Percentiles rank a stretch among this genome's conserved stretches.
Conservation (phyloP, 2,888 invertebrate genomes). For the Pseudanteris insignis region DNA sequence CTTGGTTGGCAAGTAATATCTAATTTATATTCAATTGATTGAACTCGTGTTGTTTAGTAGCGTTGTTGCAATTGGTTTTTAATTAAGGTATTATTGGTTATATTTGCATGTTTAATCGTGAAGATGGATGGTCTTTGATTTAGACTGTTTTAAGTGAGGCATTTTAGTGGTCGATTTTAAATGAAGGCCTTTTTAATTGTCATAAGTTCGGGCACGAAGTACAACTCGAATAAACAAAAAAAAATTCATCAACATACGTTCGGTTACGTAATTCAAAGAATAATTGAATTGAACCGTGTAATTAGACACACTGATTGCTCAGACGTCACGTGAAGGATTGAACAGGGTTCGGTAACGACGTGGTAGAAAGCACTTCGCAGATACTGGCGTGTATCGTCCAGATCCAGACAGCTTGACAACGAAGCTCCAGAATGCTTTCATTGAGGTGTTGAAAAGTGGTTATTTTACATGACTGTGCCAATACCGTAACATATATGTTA, state of each 20-base stretch:
- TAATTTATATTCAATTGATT: no score
- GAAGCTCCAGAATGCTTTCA: slow-evolving; percentile 44
- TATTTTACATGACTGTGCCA: slow-evolving; percentile 22
- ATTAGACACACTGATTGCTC: no score
- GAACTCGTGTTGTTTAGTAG: no score
- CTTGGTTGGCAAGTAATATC: no score
- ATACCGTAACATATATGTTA: slow-evolving; percentile 6
- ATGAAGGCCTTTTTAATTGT: slow-evolving; percentile 15
- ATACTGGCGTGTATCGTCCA: slow-evolving; percentile 47
- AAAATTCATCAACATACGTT: no score
- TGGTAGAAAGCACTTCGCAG: slow-evolving; percentile 48
- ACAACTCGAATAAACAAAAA: no score
- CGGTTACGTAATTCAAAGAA: no score
- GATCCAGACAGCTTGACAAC: slow-evolving; percentile 47
- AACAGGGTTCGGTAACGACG: slow-evolving; percentile 48
- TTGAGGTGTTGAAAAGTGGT: slow-evolving; percentile 41
- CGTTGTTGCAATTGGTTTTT: background rate
- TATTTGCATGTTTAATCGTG: no score
- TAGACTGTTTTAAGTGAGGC: slow-evolving; percentile 1
- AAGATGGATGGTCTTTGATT: no score
- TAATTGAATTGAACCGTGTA: no score
- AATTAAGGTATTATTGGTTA: background rate
- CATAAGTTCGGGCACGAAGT: slow-evolving; percentile 37
- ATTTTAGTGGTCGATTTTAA: slow-evolving; percentile 6
- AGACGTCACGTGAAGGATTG: slow-evolving; percentile 43